Evolutionary conservation across 2,113 vertebrate genomes (phyloP).

Genomic region (Ammodytes dubius): DNA sequence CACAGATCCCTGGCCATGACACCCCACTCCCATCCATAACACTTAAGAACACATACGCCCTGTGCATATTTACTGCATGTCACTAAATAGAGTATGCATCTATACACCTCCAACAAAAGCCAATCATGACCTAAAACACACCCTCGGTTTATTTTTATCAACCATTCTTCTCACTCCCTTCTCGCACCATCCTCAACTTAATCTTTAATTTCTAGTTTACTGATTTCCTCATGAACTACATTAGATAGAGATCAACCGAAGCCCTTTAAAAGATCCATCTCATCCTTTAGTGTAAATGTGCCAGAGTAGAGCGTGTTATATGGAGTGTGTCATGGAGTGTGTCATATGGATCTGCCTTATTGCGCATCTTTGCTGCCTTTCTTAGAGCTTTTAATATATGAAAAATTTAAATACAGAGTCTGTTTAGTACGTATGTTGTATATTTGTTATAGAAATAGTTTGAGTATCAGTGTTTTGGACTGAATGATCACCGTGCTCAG

Average conservation of each 20-base stretch:
- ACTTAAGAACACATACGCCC: conserved; percentile 10
- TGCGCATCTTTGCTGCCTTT: conserved; percentile 84
- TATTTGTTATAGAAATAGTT: conserved; percentile 76
- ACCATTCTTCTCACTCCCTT: conserved; percentile 3
- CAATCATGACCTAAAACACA: conserved; percentile 10
- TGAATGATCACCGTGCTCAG: conserved; percentile 71
- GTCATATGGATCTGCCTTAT: conserved; percentile 84
- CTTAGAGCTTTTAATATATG: conserved; percentile 83
- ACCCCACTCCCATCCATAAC: conserved; percentile 8
- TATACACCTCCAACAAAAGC: conserved; percentile 15
- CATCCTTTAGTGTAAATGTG: conserved; percentile 67
- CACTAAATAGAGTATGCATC: conserved; percentile 32
- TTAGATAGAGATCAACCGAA: conserved; percentile 58
- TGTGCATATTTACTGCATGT: conserved; percentile 18
- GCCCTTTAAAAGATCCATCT: conserved; percentile 80
- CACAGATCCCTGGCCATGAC: conserved; percentile 31
- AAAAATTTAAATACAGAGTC: conserved; percentile 73
- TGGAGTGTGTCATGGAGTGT: conserved; percentile 61
- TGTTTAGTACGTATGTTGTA: conserved; percentile 76
- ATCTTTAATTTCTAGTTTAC: conserved; percentile 5
- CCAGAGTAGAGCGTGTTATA: conserved; percentile 68
- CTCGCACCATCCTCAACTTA: not conserved
- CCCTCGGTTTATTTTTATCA: conserved; percentile 4
- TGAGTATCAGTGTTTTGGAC: conserved; percentile 61
- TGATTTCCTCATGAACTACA: conserved; percentile 25